Evolutionary conservation across 1,140 invertebrate species (phyloP).

Genomic region (Platyura marginata): DNA sequence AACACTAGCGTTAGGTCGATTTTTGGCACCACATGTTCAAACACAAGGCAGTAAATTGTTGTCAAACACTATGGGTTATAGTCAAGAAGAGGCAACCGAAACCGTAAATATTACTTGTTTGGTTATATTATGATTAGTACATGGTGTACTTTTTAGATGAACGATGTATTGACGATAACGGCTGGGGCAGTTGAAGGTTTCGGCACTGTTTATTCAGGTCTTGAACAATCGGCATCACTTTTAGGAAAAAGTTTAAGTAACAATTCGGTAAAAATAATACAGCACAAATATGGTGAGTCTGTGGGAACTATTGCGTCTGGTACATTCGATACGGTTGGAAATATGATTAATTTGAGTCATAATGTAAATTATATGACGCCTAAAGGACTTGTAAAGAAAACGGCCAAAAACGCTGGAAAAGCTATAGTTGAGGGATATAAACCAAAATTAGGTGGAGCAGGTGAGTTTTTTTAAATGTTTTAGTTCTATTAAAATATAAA

Average conservation of each 20-base stretch:
- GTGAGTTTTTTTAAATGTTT: too few relatives aligned
- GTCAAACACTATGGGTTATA: slow-evolving; percentile 29
- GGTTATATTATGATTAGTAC: not conserved
- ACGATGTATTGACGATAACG: slow-evolving; percentile 41
- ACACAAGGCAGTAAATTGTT: slow-evolving; percentile 37
- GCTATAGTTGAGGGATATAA: slow-evolving; percentile 29
- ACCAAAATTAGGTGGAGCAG: too few relatives aligned
- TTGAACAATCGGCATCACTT: slow-evolving; percentile 45
- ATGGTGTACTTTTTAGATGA: slow-evolving; percentile 20
- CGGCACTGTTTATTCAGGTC: slow-evolving; percentile 39
- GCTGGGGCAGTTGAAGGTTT: slow-evolving; percentile 48
- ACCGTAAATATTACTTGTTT: slow-evolving; percentile 8
- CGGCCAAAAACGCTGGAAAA: slow-evolving; percentile 44
- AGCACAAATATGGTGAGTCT: slow-evolving; percentile 47
- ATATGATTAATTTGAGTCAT: slow-evolving; percentile 35
- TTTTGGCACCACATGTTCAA: slow-evolving; percentile 45
- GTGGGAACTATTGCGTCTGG: slow-evolving; percentile 35
- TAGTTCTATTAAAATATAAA: too few relatives aligned
- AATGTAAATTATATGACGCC: slow-evolving; percentile 40
- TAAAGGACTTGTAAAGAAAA: slow-evolving; percentile 40
- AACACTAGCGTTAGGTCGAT: slow-evolving; percentile 37
- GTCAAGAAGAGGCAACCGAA: slow-evolving; percentile 30
- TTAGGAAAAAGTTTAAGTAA: slow-evolving; percentile 40
- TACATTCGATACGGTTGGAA: slow-evolving; percentile 41
- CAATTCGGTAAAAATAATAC: slow-evolving; percentile 49